A percentile compares a stretch with the other conserved stretches of the same genome.
Evolutionary conservation across 2,888 invertebrate genomes (phyloP).

Genomic region (Ophonus ardosiacus): DNA sequence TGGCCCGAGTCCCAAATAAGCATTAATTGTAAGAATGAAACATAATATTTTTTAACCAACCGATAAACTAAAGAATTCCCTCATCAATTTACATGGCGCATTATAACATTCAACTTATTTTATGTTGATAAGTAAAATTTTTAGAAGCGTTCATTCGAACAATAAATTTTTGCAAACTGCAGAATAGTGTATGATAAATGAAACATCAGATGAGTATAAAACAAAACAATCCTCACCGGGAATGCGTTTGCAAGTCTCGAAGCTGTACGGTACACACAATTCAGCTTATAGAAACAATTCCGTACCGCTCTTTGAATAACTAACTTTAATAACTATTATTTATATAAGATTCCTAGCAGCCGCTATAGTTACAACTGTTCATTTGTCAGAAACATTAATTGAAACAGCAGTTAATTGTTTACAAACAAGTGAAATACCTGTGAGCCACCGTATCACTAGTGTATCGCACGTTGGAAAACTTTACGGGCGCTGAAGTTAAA

Average conservation of each 20-base stretch:
- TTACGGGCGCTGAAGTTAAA: constrained; percentile 57
- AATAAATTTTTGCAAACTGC: neutral
- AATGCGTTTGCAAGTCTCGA: neutral
- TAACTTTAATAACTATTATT: constrained; percentile 46
- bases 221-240: neutral
- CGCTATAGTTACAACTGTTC: constrained; percentile 39
- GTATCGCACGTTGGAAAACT: constrained; percentile 51
- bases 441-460: constrained; percentile 46
- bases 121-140: too few species aligned
- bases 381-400: constrained; percentile 50
- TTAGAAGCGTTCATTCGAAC: neutral
- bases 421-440: constrained; percentile 50
- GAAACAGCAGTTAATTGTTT: constrained; percentile 59
- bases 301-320: constrained; percentile 38
- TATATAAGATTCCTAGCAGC: constrained; percentile 35
- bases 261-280: neutral
- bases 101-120: too few species aligned
- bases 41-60: too few species aligned
- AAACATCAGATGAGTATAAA: neutral
- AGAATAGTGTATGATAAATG: neutral
- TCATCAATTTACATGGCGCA: too few species aligned
- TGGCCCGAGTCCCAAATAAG: too few species aligned
- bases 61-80: too few species aligned
- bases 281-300: constrained; percentile 37
- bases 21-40: too few species aligned